Evolutionary conservation across 2,888 invertebrate genomes (phyloP).

Genomic region (Agonum fuliginosum): DNA sequence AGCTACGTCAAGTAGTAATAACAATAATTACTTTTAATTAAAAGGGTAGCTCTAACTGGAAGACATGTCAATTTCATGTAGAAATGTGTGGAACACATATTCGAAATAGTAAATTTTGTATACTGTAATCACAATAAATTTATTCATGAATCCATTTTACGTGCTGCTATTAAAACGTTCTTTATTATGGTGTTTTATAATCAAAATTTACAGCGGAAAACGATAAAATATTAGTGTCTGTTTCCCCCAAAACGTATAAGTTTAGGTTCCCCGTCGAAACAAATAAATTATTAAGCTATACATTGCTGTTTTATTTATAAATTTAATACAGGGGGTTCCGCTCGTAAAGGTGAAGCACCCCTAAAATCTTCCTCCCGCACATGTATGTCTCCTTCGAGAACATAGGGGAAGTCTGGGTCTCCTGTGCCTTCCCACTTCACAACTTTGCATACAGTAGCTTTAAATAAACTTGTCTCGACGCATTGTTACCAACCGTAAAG

Average conservation of each 20-base stretch:
- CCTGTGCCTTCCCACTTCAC: constrained; percentile 6
- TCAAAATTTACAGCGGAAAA: constrained; percentile 28
- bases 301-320: constrained; percentile 54
- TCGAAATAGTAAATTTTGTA: constrained; percentile 1
- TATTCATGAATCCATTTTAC: constrained; percentile 23
- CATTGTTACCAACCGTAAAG: constrained; percentile 43
- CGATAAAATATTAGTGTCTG: constrained; percentile 23
- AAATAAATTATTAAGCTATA: constrained; percentile 34
- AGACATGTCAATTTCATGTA: constrained; percentile 21
- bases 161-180: constrained; percentile 10
- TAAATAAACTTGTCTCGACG: constrained; percentile 45
- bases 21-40: constrained; percentile 35
- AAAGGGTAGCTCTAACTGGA: constrained; percentile 24
- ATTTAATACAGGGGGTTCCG: constrained; percentile 46
- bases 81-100: not conserved
- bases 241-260: constrained; percentile 30
- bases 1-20: constrained; percentile 23
- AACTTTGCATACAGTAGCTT: constrained; percentile 45
- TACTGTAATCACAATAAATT: constrained; percentile 5
- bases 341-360: constrained; percentile 51
- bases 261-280: not conserved
- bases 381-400: constrained; percentile 24
- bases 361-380: constrained; percentile 49
- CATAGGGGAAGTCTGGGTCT: not conserved
- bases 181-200: constrained; percentile 23